A percentile compares a stretch with the other conserved stretches of the same genome.
These are phyloP conservation scores for Megalops cyprinoides DNA, from an alignment of 2,797 vertebrate genomes.

Conservation along the genomic window DNA sequence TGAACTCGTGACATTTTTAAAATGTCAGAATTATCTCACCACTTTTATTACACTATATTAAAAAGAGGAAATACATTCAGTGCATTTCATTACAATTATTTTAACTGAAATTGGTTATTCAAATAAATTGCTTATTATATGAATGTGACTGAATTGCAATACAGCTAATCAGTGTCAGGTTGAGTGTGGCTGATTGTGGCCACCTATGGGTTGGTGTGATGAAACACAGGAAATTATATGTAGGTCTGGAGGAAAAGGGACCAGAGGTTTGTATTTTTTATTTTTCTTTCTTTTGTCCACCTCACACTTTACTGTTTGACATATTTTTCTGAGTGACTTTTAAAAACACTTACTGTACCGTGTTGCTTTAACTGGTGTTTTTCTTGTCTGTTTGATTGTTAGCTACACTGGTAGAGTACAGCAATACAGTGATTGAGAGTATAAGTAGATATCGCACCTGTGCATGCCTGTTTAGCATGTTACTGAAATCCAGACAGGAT, in stretches of 20 bases:
- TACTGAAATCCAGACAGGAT: not conserved
- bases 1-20: conserved; percentile 86
- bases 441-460: not conserved
- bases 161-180: conserved; percentile 70
- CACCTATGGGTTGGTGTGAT: conserved; percentile 75
- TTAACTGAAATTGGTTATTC: conserved; percentile 80
- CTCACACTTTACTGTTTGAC: not conserved
- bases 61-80: conserved; percentile 66
- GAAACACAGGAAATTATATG: conserved; percentile 53
- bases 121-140: conserved; percentile 85
- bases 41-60: conserved; percentile 87
- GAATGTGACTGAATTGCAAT: conserved; percentile 77
- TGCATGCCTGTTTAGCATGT: not conserved
- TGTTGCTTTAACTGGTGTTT: not conserved
- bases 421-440: not conserved
- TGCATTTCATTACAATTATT: conserved; percentile 82
- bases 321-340: not conserved
- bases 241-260: not conserved
- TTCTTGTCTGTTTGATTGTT: not conserved
- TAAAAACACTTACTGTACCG: not conserved
- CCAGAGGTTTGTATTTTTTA: not conserved
- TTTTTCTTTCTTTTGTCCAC: not conserved
- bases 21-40: conserved; percentile 89
- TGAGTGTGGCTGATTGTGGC: conserved; percentile 75
- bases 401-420: not conserved